Conservation (phyloP, 2,888 invertebrate species). For the Callyntrura guangdongensis region DNA sequence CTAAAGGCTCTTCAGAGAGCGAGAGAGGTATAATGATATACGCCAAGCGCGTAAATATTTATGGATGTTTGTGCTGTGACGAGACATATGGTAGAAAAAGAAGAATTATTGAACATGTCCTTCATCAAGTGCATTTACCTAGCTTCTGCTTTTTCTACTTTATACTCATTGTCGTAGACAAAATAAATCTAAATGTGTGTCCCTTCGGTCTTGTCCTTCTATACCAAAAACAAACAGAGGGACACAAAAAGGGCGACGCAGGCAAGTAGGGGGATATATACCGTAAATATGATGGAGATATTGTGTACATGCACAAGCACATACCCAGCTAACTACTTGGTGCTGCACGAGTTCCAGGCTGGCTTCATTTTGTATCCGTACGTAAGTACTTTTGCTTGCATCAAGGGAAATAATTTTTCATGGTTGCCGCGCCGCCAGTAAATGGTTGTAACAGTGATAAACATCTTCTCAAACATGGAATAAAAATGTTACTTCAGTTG, state of each 20-base stretch:
- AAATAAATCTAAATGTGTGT: constrained; percentile 41
- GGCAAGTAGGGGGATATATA: not conserved
- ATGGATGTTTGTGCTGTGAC: constrained; percentile 17
- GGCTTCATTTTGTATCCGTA: constrained; percentile 26
- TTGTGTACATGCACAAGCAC: not conserved
- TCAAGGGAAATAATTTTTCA: constrained; percentile 42
- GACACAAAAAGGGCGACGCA: not conserved
- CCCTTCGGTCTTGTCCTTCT: constrained; percentile 20
- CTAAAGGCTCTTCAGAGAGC: constrained; percentile 25
- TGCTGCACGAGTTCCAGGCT: not conserved
- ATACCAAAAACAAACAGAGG: constrained; percentile 12
- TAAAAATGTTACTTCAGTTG: constrained; percentile 66
- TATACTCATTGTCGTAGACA: constrained; percentile 7
- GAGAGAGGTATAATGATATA: constrained; percentile 5
- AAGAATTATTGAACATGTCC: constrained; percentile 45
- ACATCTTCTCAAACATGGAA: constrained; percentile 59
- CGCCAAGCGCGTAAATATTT: not conserved
- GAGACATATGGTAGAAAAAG: constrained; percentile 19
- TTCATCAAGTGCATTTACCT: constrained; percentile 4
- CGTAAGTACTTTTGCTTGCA: not conserved
- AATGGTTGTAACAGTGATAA: constrained; percentile 54
- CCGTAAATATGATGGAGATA: not conserved
- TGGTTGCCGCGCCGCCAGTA: constrained; percentile 49
- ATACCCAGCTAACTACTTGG: not conserved
- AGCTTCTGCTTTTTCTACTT: constrained; percentile 7